phyloP scores from a whole-genome alignment of 2,113 vertebrate genomes.

The Aldabrachelys gigantea region DNA sequence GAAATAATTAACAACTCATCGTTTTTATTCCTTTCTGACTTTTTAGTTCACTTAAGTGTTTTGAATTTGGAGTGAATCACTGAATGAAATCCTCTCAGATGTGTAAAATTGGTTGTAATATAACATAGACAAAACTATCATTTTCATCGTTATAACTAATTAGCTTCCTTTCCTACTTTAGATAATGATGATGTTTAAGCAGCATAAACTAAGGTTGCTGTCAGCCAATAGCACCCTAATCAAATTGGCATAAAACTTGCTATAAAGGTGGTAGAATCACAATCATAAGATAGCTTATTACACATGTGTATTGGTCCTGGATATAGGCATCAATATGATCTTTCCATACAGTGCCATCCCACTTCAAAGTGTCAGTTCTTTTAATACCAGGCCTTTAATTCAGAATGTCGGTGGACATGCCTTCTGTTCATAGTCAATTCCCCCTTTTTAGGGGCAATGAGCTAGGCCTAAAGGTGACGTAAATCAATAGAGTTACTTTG shows the following conservation, averaged over 20 bases:
- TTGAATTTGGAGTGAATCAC: slow-evolving; percentile 58
- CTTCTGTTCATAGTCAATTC: neutral
- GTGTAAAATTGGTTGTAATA: neutral
- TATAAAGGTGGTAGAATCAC: slow-evolving; percentile 47
- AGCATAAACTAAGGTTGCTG: slow-evolving; percentile 51
- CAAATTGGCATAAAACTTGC: slow-evolving; percentile 66
- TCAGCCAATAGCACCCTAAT: slow-evolving; percentile 59
- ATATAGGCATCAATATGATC: neutral
- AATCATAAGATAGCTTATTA: slow-evolving; percentile 52
- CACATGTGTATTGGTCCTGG: slow-evolving; percentile 2
- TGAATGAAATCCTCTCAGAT: slow-evolving; percentile 28
- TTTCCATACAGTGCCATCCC: neutral
- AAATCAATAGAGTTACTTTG: neutral
- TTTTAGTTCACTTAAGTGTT: slow-evolving; percentile 43
- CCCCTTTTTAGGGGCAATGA: neutral
- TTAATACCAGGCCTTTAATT: neutral
- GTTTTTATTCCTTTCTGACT: slow-evolving; percentile 35
- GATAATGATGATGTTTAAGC: slow-evolving; percentile 69
- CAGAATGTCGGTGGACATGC: fast-evolving
- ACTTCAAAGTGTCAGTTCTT: neutral
- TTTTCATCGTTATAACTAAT: slow-evolving; percentile 68
- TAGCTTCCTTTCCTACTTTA: slow-evolving; percentile 54
- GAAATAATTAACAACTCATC: slow-evolving; percentile 27
- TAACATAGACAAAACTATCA: slow-evolving; percentile 1
- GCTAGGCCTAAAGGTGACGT: neutral